Evolutionary conservation across 2,888 invertebrate genomes (phyloP), one percentile per base, ranked within the genome.

Genomic region (Trissolcus japonicus): DNA sequence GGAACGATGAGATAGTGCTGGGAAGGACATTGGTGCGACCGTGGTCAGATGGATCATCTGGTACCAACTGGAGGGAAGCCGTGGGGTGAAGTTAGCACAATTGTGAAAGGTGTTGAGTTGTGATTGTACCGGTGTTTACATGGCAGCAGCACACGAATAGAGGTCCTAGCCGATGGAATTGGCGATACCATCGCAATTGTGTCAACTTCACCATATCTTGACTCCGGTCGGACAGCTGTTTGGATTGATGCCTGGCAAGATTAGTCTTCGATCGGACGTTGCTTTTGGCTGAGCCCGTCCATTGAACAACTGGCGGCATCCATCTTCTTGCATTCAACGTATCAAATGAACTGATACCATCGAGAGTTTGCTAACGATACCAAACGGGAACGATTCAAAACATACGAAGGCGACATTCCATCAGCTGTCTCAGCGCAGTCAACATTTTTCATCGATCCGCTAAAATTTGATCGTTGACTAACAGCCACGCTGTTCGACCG

Each of bases 401-500:
- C 35, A 35, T 7, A 11, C 9, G 35, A 6, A 7, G 7, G 35
- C 35, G 29, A 9, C 35, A 35, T 35, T 35, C 35, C 35, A 35
- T 35, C 35, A 35, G 35, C 35, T 35, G 35, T 35, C 35, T 35
- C 35, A 2, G 35, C 9, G 1, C 9, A 46, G 46, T 16, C 46
- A 46, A 16, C 16, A 46, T 46, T 46, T 46, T 76, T 63, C 60
- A 41, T 76, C 54, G 65, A 74, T 61, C 60, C 53, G 61, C 68
- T 71, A 62, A 71, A 76, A 77, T 75, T 69, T 76, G 63, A 79
- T 79, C 71, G 73, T 72, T 84, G 84, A 85, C 82, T 85, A 84
- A 84, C 85, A 76, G 76, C 80, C 83, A 82, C 83, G 82, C 84
- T n/a, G 85, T 83, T 81, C 76, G 76, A 76, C 77, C 79, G 80